These are phyloP conservation scores for Euplexia lucipara DNA, from an alignment of 2,888 invertebrate species.

Conservation along the genomic window DNA sequence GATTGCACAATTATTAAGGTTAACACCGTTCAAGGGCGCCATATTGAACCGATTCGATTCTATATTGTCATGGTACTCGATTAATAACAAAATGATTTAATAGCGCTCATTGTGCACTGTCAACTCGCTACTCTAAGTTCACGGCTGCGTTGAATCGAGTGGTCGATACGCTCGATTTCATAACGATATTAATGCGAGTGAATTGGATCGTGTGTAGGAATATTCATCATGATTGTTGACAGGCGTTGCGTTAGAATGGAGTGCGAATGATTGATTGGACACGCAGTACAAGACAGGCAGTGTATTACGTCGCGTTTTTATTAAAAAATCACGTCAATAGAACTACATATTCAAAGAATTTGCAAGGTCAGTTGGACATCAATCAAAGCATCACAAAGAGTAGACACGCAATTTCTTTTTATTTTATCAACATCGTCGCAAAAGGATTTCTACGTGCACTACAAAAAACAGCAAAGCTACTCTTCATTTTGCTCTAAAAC, in stretches of 20 bases:
- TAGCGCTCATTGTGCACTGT: constrained; percentile 75
- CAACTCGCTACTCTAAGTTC: constrained; percentile 75
- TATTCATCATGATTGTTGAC: constrained; percentile 79
- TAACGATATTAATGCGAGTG: constrained; percentile 74
- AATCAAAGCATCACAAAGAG: constrained; percentile 62
- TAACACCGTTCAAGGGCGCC: constrained; percentile 86
- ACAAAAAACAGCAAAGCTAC: constrained; percentile 50
- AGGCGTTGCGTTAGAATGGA: constrained; percentile 74
- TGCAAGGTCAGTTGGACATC: constrained; percentile 66
- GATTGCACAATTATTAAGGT: constrained; percentile 80
- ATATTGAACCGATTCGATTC: constrained; percentile 75
- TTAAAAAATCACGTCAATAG: constrained; percentile 50
- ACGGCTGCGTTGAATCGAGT: constrained; percentile 74
- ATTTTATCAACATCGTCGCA: constrained; percentile 41
- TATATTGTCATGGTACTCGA: constrained; percentile 75
- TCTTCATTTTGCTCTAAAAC: constrained; percentile 63
- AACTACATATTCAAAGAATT: constrained; percentile 55
- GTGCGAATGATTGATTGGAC: constrained; percentile 75
- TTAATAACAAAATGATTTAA: constrained; percentile 79
- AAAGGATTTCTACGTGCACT: constrained; percentile 48
- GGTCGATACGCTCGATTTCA: constrained; percentile 74
- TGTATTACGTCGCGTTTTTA: constrained; percentile 65
- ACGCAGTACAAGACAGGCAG: constrained; percentile 70
- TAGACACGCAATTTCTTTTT: constrained; percentile 49
- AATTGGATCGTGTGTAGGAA: constrained; percentile 75